Conservation (phyloP, 2,797 vertebrate genomes). For the Neopelma chrysocephalum region DNA sequence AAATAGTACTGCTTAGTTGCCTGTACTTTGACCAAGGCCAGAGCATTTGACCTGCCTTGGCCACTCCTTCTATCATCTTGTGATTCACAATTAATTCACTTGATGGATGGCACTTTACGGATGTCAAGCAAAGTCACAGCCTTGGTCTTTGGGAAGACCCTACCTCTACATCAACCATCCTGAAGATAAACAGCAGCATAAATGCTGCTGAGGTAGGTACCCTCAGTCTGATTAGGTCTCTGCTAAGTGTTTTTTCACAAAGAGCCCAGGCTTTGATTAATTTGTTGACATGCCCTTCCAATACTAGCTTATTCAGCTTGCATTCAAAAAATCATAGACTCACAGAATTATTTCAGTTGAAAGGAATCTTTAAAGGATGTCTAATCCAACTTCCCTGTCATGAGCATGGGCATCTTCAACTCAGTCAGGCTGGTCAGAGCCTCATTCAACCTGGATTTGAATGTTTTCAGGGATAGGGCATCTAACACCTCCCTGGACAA, state of each 20-base stretch:
- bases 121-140: conserved; percentile 3
- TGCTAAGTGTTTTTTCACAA: neutral
- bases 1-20: neutral
- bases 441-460: neutral
- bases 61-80: neutral
- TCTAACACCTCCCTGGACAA: neutral
- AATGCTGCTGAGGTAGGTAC: neutral
- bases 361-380: neutral
- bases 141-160: neutral
- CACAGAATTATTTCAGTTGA: neutral
- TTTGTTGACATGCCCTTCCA: neutral
- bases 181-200: conserved; percentile 24
- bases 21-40: neutral
- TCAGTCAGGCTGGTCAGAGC: neutral
- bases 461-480: neutral
- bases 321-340: neutral
- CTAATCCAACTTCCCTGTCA: neutral
- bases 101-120: neutral
- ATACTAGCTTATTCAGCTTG: neutral
- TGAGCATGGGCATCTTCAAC: neutral
- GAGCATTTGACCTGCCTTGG: neutral
- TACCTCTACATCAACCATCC: neutral
- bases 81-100: neutral
- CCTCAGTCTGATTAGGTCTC: neutral
- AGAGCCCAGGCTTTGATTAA: neutral